These are phyloP conservation scores for Diuraphis noxia DNA, from an alignment of 1,140 invertebrate species.

Conservation along the genomic window DNA sequence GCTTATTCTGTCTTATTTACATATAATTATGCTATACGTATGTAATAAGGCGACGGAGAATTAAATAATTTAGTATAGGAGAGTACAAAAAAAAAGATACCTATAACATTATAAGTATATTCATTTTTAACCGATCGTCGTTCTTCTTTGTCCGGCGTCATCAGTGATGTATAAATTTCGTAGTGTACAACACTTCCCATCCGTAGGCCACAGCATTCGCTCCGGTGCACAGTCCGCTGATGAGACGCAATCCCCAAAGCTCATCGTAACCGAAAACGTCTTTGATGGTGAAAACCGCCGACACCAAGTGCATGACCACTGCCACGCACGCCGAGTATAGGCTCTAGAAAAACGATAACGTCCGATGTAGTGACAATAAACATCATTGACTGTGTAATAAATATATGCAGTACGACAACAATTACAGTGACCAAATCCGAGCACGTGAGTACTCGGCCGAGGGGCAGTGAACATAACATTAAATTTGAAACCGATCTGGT, in stretches of 20 bases:
- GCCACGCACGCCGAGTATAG: not conserved
- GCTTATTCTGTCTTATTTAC: not conserved
- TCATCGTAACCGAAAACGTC: not conserved
- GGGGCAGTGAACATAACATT: not conserved
- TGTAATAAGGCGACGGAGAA: not conserved
- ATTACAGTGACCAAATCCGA: not conserved
- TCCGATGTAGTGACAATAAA: not conserved
- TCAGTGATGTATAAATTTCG: not conserved
- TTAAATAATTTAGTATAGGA: not conserved
- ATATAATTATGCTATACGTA: not conserved
- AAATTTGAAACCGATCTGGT: not conserved
- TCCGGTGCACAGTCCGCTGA: slow-evolving; percentile 8
- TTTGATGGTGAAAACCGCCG: not conserved
- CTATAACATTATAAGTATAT: no score
- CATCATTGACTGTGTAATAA: not conserved
- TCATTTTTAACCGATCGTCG: not conserved
- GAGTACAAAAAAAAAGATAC: not conserved
- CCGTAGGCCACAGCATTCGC: not conserved
- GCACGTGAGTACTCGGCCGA: not conserved
- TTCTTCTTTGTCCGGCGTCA: not conserved
- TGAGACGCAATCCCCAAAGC: not conserved
- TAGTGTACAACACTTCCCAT: not conserved
- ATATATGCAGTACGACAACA: not conserved
- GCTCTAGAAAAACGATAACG: not conserved
- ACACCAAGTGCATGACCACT: not conserved